These are phyloP conservation scores for Heliconius eleuchia DNA, from an alignment of 1,140 invertebrate species.

Conservation along the genomic window DNA sequence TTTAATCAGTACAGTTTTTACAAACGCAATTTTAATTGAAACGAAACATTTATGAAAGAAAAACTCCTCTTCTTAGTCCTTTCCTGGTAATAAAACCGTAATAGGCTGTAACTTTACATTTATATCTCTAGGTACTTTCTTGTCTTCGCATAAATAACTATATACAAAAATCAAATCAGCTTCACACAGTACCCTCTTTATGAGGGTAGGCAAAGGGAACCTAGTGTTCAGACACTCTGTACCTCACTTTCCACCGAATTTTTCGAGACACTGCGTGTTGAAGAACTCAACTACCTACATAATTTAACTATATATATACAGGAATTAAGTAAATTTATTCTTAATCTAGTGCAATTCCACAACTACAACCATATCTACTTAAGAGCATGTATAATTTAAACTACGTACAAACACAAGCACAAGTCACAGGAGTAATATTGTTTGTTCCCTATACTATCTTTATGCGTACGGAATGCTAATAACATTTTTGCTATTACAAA, in stretches of 20 bases:
- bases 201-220: too few relatives aligned
- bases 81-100: constrained; percentile 9
- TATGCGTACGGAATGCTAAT: constrained; percentile 38
- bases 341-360: constrained; percentile 12
- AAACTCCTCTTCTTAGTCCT: constrained; percentile 14
- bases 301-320: not conserved
- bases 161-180: not conserved
- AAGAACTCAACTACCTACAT: not conserved
- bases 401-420: constrained; percentile 13
- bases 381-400: constrained; percentile 19
- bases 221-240: too few relatives aligned
- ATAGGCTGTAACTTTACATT: constrained; percentile 23
- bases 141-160: not conserved
- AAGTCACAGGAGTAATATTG: constrained; percentile 21
- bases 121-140: constrained; percentile 2
- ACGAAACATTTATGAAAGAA: not conserved
- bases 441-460: constrained; percentile 30
- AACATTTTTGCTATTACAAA: not conserved
- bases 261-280: too few relatives aligned
- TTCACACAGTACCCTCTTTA: too few relatives aligned
- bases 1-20: not conserved
- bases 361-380: constrained; percentile 2
- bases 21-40: not conserved
- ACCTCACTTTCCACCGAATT: too few relatives aligned
- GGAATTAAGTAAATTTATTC: constrained; percentile 13